phyloP scores from a whole-genome alignment of 2,113 vertebrate species.

The Psammodynastes pulverulentus region DNA sequence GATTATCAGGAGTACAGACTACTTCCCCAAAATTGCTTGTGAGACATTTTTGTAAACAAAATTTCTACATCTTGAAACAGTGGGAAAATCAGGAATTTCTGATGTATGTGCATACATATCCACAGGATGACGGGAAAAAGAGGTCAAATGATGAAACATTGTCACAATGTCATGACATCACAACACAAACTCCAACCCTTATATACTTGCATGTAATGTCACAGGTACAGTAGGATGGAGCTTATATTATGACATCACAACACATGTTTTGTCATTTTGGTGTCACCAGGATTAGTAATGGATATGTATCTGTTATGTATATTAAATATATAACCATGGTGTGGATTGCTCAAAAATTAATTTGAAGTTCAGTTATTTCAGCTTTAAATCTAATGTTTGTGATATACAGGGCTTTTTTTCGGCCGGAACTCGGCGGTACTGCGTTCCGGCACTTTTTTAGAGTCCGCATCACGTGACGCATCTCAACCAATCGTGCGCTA shows the following conservation, averaged over 20 bases:
- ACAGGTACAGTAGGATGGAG: not conserved
- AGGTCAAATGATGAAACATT: not conserved
- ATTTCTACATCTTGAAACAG: not conserved
- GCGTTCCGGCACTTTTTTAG: too few relatives aligned
- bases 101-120: not conserved
- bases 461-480: too few relatives aligned
- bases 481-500: too few relatives aligned
- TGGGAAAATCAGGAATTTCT: not conserved
- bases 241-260: not conserved
- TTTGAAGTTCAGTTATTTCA: not conserved
- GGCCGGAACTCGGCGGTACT: too few relatives aligned
- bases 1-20: not conserved
- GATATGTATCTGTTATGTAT: not conserved
- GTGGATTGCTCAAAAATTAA: not conserved
- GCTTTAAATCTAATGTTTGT: not conserved
- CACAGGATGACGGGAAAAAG: not conserved
- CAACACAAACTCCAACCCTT: not conserved
- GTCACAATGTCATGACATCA: not conserved
- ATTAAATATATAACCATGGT: not conserved
- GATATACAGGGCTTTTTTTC: too few relatives aligned
- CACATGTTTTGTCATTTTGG: not conserved
- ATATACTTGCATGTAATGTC: not conserved
- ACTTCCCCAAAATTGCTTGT: not conserved
- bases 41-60: slow-evolving; percentile 13
- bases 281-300: not conserved